Percentiles rank a stretch among this genome's conserved stretches.
phyloP scores from a whole-genome alignment of 2,113 vertebrate species.

The Tauraco erythrolophus region DNA sequence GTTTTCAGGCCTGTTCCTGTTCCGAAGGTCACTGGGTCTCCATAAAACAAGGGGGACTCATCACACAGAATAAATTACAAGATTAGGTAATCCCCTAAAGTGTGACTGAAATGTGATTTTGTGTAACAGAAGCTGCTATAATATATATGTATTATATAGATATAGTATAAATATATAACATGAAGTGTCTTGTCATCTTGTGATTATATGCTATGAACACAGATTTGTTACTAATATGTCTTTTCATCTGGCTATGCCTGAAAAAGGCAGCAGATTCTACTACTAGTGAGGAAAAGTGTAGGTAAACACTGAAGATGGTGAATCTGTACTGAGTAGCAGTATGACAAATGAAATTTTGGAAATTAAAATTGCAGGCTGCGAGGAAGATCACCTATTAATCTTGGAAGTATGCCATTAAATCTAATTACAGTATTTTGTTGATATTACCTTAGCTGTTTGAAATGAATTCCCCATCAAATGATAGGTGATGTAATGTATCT shows the following conservation, averaged over 20 bases:
- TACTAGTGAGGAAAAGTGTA: neutral
- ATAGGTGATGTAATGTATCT: constrained; percentile 4
- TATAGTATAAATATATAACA: constrained; percentile 60
- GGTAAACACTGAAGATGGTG: neutral
- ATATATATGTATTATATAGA: neutral
- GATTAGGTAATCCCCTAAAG: constrained; percentile 59
- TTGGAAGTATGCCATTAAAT: constrained; percentile 64
- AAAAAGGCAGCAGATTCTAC: constrained; percentile 17
- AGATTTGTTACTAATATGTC: constrained; percentile 38
- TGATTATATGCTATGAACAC: constrained; percentile 45
- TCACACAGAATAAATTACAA: constrained; percentile 39
- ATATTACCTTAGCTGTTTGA: constrained; percentile 16
- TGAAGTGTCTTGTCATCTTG: constrained; percentile 57
- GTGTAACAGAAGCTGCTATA: constrained; percentile 55
- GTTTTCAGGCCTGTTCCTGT: constrained; percentile 48
- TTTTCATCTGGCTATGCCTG: constrained; percentile 46
- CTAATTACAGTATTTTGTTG: constrained; percentile 72
- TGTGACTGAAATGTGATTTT: constrained; percentile 66
- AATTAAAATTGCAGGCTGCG: constrained; percentile 63
- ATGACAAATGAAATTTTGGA: constrained; percentile 54
- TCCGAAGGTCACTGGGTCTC: constrained; percentile 21
- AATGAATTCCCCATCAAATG: neutral
- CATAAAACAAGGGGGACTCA: neutral
- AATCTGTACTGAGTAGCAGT: neutral
- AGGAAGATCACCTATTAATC: constrained; percentile 64